Evolutionary conservation across 2,113 vertebrate genomes (phyloP).

Genomic region (Saccopteryx leptura): DNA sequence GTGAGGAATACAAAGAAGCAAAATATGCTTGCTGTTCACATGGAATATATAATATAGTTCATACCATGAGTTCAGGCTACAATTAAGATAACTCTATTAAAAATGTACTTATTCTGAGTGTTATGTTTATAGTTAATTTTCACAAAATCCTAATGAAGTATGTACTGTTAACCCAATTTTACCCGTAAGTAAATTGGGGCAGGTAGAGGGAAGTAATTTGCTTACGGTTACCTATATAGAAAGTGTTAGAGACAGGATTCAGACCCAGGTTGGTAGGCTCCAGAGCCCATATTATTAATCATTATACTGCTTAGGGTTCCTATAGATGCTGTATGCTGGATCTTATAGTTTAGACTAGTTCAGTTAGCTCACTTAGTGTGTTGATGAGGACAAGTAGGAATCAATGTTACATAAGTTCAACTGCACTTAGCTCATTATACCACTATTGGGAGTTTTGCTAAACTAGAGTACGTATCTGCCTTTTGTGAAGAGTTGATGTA

Average conservation of each 20-base stretch:
- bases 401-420: neutral
- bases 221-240: neutral
- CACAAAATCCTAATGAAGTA: neutral
- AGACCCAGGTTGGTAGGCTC: neutral
- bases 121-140: neutral
- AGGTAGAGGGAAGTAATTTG: neutral
- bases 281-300: neutral
- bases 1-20: neutral
- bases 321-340: neutral
- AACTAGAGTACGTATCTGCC: neutral
- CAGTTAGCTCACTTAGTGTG: neutral
- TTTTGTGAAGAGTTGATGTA: neutral
- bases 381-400: conserved; percentile 8
- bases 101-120: neutral
- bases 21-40: neutral
- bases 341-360: neutral
- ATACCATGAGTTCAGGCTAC: neutral
- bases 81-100: neutral
- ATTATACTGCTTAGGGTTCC: neutral
- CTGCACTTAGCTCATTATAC: neutral
- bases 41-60: neutral
- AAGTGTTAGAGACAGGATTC: neutral
- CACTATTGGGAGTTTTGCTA: neutral
- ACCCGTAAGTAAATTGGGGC: neutral
- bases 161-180: neutral